A percentile compares a stretch with the other conserved stretches of the same genome.
These are phyloP conservation scores for Eublepharis macularius DNA, from an alignment of 2,113 vertebrate genomes.

Conservation along the genomic window DNA sequence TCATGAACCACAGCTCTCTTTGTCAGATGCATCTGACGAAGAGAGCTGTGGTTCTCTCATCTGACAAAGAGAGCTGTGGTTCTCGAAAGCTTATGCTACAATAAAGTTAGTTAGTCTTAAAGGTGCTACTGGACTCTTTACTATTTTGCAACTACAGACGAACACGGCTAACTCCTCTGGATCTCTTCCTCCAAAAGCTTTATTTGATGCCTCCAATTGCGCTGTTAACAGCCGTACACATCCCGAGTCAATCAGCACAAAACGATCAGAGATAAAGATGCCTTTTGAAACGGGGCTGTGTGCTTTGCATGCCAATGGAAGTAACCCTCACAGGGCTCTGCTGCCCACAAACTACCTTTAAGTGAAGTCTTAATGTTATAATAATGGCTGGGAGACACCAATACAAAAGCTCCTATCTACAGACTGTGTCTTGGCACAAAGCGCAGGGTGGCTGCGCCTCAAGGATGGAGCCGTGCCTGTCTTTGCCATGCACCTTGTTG, in stretches of 20 bases:
- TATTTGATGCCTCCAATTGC: neutral
- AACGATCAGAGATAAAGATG: neutral
- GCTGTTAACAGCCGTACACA: neutral
- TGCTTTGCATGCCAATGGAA: neutral
- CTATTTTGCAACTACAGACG: no score
- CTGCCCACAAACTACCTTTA: neutral
- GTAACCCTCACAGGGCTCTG: neutral
- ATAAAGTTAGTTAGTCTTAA: no score
- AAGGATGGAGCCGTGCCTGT: neutral
- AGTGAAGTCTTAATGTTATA: neutral
- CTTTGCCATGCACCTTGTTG: slow-evolving; percentile 84
- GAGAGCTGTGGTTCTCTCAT: no score
- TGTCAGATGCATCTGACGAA: no score
- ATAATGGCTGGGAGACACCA: no score
- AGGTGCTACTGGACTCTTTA: no score
- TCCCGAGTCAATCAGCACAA: neutral
- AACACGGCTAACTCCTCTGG: no score
- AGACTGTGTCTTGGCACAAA: neutral
- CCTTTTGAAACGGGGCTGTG: neutral
- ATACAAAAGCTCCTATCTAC: neutral
- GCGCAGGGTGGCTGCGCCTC: neutral
- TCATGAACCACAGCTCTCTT: no score
- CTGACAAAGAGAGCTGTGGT: no score
- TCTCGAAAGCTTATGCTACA: no score
- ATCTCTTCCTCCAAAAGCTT: neutral